Evolutionary conservation across 2,113 vertebrate genomes (phyloP).

Genomic region (Columba janthina): DNA sequence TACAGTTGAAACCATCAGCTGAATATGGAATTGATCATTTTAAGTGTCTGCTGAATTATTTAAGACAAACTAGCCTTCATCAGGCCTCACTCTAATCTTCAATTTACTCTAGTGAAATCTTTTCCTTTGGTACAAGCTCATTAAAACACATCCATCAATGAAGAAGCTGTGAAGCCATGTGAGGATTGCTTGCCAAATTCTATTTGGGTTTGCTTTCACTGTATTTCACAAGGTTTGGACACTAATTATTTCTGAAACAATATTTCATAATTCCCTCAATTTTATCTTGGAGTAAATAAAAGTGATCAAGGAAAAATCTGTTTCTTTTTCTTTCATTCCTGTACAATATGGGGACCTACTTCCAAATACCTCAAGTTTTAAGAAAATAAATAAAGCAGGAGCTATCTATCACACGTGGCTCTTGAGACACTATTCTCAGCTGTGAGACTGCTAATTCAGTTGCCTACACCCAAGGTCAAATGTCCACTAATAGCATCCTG

Average conservation of each 20-base stretch:
- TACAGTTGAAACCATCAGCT: slow-evolving; percentile 26
- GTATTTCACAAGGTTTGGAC: neutral
- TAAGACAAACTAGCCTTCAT: slow-evolving; percentile 48
- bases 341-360: neutral
- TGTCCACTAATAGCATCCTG: neutral
- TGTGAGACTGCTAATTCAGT: neutral
- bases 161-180: slow-evolving; percentile 21
- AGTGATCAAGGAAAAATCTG: neutral
- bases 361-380: neutral
- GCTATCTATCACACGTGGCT: neutral
- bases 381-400: neutral
- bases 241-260: slow-evolving; percentile 50
- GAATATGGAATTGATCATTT: slow-evolving; percentile 53
- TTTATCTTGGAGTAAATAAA: slow-evolving; percentile 7
- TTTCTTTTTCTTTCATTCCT: neutral
- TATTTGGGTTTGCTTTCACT: slow-evolving; percentile 33
- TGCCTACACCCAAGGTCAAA: neutral
- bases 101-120: slow-evolving; percentile 52
- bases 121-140: slow-evolving; percentile 21
- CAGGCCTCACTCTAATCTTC: slow-evolving; percentile 53
- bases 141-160: slow-evolving; percentile 61
- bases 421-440: neutral
- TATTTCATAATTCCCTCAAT: slow-evolving; percentile 8
- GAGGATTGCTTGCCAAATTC: slow-evolving; percentile 44
- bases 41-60: slow-evolving; percentile 57